Conservation (phyloP, 2,888 invertebrate species). For the Aradus depressus region DNA sequence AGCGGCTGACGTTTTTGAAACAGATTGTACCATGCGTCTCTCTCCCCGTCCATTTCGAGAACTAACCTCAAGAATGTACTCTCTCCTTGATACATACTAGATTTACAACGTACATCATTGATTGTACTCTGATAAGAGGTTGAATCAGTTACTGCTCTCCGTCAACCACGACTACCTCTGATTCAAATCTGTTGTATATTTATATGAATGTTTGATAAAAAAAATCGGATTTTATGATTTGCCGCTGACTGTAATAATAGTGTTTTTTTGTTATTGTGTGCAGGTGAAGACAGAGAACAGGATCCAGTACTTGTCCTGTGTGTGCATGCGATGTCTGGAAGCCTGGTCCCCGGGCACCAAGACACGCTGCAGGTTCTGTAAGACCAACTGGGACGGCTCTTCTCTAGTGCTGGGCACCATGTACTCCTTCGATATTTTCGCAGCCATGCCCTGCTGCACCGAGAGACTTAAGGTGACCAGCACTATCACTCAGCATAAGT, state of each 20-base stretch:
- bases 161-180: too few relatives aligned
- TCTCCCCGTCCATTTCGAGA: too few relatives aligned
- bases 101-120: too few relatives aligned
- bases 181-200: too few relatives aligned
- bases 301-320: conserved; percentile 80
- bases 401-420: conserved; percentile 90
- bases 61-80: too few relatives aligned
- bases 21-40: too few relatives aligned
- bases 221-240: too few relatives aligned
- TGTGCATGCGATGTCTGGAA: conserved; percentile 90
- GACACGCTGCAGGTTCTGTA: conserved; percentile 75
- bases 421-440: conserved; percentile 97
- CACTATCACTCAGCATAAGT: background rate
- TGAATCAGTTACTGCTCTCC: too few relatives aligned
- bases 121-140: too few relatives aligned
- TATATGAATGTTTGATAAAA: too few relatives aligned
- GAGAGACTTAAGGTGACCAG: conserved; percentile 72
- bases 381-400: conserved; percentile 82
- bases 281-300: conserved; percentile 86
- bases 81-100: too few relatives aligned
- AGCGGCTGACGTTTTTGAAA: too few relatives aligned
- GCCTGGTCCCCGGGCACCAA: conserved; percentile 62
- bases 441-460: conserved; percentile 90
- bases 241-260: background rate
- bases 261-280: conserved; percentile 30